These are phyloP conservation scores for Rotaria magnacalcarata DNA, from an alignment of 2,888 invertebrate genomes.

Conservation along the genomic window DNA sequence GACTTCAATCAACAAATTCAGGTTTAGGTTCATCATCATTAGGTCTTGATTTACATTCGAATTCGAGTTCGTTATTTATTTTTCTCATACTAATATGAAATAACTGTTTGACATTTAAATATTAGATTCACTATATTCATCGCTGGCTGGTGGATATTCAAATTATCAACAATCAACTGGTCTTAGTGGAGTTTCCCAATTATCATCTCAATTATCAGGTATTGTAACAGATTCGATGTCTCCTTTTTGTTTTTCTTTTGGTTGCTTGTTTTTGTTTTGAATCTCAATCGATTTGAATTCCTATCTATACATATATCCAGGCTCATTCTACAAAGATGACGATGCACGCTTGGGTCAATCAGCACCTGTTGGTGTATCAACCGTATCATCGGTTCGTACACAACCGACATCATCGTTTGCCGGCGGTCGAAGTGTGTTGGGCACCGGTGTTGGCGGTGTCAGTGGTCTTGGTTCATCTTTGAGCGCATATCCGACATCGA, in stretches of 20 bases:
- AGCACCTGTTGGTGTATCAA: background rate
- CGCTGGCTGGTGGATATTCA: slow-evolving; percentile 15
- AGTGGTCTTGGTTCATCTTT: background rate
- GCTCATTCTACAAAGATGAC: slow-evolving; percentile 27
- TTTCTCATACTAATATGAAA: background rate
- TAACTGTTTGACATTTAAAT: too few species aligned
- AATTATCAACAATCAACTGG: slow-evolving; percentile 2
- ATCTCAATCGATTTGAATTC: background rate
- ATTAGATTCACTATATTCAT: background rate
- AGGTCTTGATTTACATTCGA: background rate
- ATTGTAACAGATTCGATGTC: background rate
- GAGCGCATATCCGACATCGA: background rate
- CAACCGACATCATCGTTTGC: background rate
- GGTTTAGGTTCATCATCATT: slow-evolving; percentile 7
- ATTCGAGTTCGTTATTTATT: background rate
- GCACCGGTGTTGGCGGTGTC: background rate
- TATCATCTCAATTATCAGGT: slow-evolving; percentile 22
- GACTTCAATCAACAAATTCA: background rate
- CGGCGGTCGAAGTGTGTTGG: background rate
- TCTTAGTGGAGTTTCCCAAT: background rate
- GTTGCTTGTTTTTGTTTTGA: slow-evolving; percentile 3
- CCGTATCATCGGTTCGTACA: background rate
- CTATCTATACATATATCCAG: slow-evolving; percentile 1
- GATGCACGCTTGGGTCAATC: slow-evolving; percentile 22
- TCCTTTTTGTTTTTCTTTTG: background rate